These are phyloP conservation scores for Paedocypris micromegethes DNA, from an alignment of 2,797 vertebrate genomes.

Conservation along the genomic window DNA sequence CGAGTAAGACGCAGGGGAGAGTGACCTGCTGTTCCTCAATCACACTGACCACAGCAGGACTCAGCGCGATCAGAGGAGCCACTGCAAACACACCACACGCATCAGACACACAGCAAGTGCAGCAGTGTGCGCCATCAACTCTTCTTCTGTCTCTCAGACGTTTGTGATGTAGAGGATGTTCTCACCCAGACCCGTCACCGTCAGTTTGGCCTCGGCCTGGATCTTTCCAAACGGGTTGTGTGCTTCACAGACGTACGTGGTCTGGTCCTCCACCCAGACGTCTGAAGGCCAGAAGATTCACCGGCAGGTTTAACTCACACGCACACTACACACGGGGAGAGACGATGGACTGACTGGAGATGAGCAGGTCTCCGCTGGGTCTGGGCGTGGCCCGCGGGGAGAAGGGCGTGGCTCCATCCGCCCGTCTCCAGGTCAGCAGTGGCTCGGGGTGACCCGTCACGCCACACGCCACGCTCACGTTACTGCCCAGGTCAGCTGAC, in stretches of 20 bases:
- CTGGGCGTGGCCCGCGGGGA: constrained; percentile 66
- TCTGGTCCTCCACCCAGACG: constrained; percentile 88
- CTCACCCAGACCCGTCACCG: constrained; percentile 87
- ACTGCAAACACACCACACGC: constrained; percentile 62
- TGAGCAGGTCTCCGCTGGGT: constrained; percentile 72
- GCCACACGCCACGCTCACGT: constrained; percentile 76
- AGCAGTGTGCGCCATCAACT: background rate
- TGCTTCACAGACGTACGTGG: constrained; percentile 86
- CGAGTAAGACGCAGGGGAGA: constrained; percentile 84
- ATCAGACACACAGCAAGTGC: constrained; percentile 23
- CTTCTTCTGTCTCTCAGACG: too few species aligned
- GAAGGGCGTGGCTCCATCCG: constrained; percentile 69
- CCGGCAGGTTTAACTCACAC: background rate
- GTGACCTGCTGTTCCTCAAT: constrained; percentile 88
- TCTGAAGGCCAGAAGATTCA: constrained; percentile 58
- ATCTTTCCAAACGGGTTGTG: constrained; percentile 92
- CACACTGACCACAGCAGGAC: constrained; percentile 77
- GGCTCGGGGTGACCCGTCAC: constrained; percentile 84
- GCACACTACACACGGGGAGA: too few species aligned
- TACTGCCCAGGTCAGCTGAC: constrained; percentile 79
- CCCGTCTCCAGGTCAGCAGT: constrained; percentile 78
- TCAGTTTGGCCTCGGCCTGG: constrained; percentile 72
- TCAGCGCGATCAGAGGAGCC: constrained; percentile 80
- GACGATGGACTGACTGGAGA: constrained; percentile 73
- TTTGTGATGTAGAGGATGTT: background rate